These are phyloP conservation scores for Lacerta agilis DNA, from an alignment of 2,797 vertebrate genomes.

Conservation along the genomic window DNA sequence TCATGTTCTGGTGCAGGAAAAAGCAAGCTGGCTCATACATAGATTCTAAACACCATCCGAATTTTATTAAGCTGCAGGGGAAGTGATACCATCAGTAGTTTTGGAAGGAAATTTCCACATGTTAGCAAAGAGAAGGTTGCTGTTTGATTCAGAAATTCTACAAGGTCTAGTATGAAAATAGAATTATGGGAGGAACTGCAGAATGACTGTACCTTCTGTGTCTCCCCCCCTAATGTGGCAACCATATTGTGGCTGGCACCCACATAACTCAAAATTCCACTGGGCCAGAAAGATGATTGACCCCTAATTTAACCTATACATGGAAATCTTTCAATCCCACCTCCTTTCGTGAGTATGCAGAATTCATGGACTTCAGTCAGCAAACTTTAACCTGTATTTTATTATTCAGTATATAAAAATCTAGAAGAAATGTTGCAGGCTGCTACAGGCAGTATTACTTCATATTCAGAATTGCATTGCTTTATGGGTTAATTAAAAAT, in stretches of 20 bases:
- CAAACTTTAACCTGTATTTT: not conserved
- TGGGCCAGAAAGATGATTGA: not conserved
- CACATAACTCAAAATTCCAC: no score
- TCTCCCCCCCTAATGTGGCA: no score
- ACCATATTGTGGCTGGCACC: no score
- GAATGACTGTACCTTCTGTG: no score
- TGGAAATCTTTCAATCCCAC: not conserved
- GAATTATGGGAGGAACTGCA: no score
- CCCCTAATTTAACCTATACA: not conserved
- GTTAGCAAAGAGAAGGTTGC: not conserved
- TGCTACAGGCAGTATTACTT: slow-evolving; percentile 34
- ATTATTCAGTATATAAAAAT: slow-evolving; percentile 25
- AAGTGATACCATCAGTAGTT: not conserved
- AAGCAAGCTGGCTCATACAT: not conserved
- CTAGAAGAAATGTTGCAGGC: slow-evolving; percentile 44
- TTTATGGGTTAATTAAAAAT: slow-evolving; percentile 47
- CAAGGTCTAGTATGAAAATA: no score
- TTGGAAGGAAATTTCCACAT: not conserved
- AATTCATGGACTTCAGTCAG: not conserved
- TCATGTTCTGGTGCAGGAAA: no score
- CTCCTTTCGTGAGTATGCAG: slow-evolving; percentile 1
- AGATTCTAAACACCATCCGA: not conserved
- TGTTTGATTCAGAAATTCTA: not conserved
- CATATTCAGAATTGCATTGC: slow-evolving; percentile 9
- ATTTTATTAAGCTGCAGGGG: not conserved